Base-by-base conservation (phyloP, 2,113 vertebrate species). In the Nothobranchius kuhntae region DNA sequence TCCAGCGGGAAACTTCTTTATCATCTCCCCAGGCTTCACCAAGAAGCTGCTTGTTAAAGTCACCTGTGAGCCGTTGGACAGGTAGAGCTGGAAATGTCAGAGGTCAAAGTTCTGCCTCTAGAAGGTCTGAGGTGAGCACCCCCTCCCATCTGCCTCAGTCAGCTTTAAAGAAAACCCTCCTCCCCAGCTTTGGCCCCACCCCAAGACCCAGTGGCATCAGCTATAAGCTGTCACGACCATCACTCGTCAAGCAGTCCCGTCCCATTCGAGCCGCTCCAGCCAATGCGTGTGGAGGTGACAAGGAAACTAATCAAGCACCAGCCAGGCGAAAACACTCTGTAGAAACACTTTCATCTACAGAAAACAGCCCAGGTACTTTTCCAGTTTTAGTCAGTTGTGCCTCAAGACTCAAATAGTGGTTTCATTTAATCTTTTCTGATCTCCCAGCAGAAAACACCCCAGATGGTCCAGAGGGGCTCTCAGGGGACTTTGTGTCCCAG, bases 181-280 rank as follows among this genome's bases (percentile, higher is more conserved):
- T 96, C 36, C 89, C 93, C 42, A 91, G 77, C 65, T 40, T 58
- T 3, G 55, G 87, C 54, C 73, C 89, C 26, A 65, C 92, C 62
- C 85, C 88, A 10, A 91, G 91, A 65, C 66, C 92, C 3, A 85
- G 72, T 24, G 89, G 92, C 14, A 91, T 96, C 53, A 94, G 94
- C 72, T 98, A 96, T 71, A 94, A 93, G 83, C 86, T 95, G 77
- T 92, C 89, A 17, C 94, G 93, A 2, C 93, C 96, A 1, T 93
- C 95, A n/a, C 85, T 96, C 70, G 83, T 92, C 71, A 96, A 95
- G 75, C 90, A 93, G 57, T 38, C 76, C 36, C 87, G 87, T 74
- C 86, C 93, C 40, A 61, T 85, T 0, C 79, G 92, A 63, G 84
- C 13, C 6, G 65, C 64, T 1, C 7, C 72, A 0, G 6, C 61